Base-by-base conservation (phyloP, 2,888 invertebrate species). In the Coelopa pilipes region DNA sequence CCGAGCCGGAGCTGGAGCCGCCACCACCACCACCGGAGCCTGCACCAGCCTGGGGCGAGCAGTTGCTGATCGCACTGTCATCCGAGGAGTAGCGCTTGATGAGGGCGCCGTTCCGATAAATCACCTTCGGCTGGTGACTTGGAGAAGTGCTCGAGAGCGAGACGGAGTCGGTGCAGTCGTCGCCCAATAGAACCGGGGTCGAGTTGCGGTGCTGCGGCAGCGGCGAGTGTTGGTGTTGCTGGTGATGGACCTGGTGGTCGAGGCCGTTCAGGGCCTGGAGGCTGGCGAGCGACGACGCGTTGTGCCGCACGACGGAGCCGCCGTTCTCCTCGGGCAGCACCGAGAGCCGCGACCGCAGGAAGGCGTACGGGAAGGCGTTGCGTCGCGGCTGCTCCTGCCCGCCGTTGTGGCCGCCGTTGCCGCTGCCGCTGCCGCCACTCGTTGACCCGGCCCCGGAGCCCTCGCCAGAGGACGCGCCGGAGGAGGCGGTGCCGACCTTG, bases 301-400 rank as follows among this genome's bases (percentile, higher is more conserved):
- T 81, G 72, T 85, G 89, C n/a, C 77, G 76, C 60, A 90, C 83
- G 74, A 90, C 89, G 77, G 89, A 90, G 13, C 87, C 87, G 19
- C 87, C 87, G 78, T 92, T 92, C 86, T 94, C 94, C 87, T 94
- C 94, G 1, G 94, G 94, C 76, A 94, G 87, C 62, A 93, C 93
- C 12, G 93, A 93, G 63, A 94, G 87, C 78, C 93, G 92, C 0
- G 94, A 94, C 75, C 94, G 90, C 45, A 94, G 87, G 83, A 94
- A 94, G 3, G 93, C 93, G 82, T 93, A 93, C 0, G 94, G 94
- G 80, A 94, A 94, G 80, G 92, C 92, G 1, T 91, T 91, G 77
- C 92, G 91, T 79, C 91, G 90, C 78, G 88, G 87, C 67, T 89
- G 88, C 59, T 72, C 66, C 7, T 34, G 34, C 2, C 34, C 34